Evolutionary conservation across 35 echinoderm and acorn worm species (phyloP).

Genomic region (Holothuria glaberrima): DNA sequence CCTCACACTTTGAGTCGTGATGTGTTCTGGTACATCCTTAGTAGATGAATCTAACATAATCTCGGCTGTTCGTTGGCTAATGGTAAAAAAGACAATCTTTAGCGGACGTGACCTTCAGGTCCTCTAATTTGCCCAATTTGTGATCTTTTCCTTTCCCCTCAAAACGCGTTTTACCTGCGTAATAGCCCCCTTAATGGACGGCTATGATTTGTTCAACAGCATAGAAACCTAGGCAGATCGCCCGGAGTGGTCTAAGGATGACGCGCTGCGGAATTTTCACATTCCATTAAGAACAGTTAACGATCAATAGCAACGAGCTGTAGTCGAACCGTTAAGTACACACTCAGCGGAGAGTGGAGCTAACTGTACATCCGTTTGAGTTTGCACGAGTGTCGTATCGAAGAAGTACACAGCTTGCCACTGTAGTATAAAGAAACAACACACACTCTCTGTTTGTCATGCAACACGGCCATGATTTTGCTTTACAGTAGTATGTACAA

Average conservation of each 20-base stretch:
- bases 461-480: no score
- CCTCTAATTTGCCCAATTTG: slow-evolving; percentile 25
- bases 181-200: slow-evolving; percentile 40
- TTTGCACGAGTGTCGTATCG: no score
- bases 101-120: slow-evolving; percentile 38
- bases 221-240: slow-evolving; percentile 26
- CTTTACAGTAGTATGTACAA: no score
- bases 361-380: neutral
- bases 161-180: slow-evolving; percentile 23
- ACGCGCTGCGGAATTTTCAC: slow-evolving; percentile 40
- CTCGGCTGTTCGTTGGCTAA: neutral
- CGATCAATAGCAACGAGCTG: slow-evolving; percentile 13
- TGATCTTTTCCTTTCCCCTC: neutral
- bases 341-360: slow-evolving; percentile 27
- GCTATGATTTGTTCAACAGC: slow-evolving; percentile 26
- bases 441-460: no score
- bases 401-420: no score
- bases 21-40: neutral
- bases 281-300: slow-evolving; percentile 46
- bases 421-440: no score
- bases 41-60: neutral
- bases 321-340: slow-evolving; percentile 49
- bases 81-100: neutral
- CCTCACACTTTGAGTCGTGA: neutral
- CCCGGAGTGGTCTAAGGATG: slow-evolving; percentile 36